Base-by-base conservation (phyloP, 2,113 vertebrate genomes). In the Lepus americanus region DNA sequence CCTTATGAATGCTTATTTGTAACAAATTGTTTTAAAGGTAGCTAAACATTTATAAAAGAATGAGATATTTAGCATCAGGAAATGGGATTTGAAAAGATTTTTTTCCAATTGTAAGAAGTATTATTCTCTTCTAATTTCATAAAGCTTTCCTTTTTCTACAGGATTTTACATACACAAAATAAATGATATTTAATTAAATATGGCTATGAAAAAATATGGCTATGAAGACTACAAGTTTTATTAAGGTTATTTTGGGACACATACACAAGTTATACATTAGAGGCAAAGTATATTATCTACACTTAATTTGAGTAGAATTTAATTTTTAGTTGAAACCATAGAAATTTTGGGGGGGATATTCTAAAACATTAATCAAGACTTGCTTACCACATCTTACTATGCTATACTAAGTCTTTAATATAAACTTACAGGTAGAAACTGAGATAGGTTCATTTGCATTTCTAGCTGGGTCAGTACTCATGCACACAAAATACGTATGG, bases 51-150 rank as follows among this genome's bases (percentile, higher is more conserved):
- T 89, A 16, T 80, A 94, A 83, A 97, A 80, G 78, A 87, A n/a
- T 53, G 67, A 96, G 19, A 31, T 92, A 93, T 97, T 98, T 92
- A 96, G 59, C 63, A 87, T 51, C 81, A 67, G 63, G 5, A 10
- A 94, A 96, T 82, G 77, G 23, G 16, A 27, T 93, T 78, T 94
- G 89, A 78, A 96, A 95, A 90, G 85, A 77, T 87, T 91, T 92
- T 27, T 77, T 80, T 88, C 77, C 2, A 53, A 39, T 87, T 77
- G 6, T 78, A 14, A 17, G 0, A 81, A 89, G 77, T 82, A 55
- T 81, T 89, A 23, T 67, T 6, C 11, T 67, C 39, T 51, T 23
- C 22, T 36, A 85, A 90, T 70, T 33, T 80, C 49, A 84, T 67
- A 76, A 93, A 78, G 4, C 3, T 70, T 11, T 80, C 4, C 79